Evolutionary conservation across 2,797 vertebrate species (phyloP), one percentile per base, ranked within the genome.

Genomic region (Geotrypetes seraphini): DNA sequence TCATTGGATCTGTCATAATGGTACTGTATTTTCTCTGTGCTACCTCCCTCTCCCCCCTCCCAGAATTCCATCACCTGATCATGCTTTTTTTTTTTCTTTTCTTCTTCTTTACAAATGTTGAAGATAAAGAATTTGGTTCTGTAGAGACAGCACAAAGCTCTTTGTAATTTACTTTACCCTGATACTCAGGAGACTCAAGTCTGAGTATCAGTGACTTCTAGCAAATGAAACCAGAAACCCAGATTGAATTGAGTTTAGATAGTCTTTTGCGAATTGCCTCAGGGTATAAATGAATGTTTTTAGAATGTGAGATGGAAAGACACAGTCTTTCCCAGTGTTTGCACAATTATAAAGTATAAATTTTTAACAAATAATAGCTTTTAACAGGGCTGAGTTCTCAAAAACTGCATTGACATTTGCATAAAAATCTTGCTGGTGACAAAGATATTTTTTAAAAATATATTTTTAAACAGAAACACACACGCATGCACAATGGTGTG

Each of bases 361-460:
- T 31, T 50, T n/a, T 54, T 56, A 60, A 49, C 14, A 63, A 26
- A 43, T 42, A 12, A 28, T 18, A n/a, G n/a, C n/a, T n/a, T n/a
- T n/a, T n/a, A n/a, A n/a, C n/a, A n/a, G n/a, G n/a, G n/a, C n/a
- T n/a, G n/a, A n/a, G 33, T 54, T 10, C 7, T 37, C 11, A 7
- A 44, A 7, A 44, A 14, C 24, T 1, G 2, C 36, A 13, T 2
- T 30, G 17, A 7, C 4, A 3, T 42, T 48, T 46, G 25, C 25
- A 20, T 41, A 31, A 7, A 28, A 22, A 1, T 3, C n/a, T n/a
- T n/a, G n/a, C n/a, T 58, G 31, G 27, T 25, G n/a, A n/a, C n/a
- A 28, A 3, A 4, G 28, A 19, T 30, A 20, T 21, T 42, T n/a
- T n/a, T 10, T 2, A 12, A 21, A 39, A 2, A 16, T 5, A 10